A percentile compares a stretch with the other conserved stretches of the same genome.
Evolutionary conservation across 2,888 invertebrate species (phyloP).

Genomic region (Trichopoda pennipes): DNA sequence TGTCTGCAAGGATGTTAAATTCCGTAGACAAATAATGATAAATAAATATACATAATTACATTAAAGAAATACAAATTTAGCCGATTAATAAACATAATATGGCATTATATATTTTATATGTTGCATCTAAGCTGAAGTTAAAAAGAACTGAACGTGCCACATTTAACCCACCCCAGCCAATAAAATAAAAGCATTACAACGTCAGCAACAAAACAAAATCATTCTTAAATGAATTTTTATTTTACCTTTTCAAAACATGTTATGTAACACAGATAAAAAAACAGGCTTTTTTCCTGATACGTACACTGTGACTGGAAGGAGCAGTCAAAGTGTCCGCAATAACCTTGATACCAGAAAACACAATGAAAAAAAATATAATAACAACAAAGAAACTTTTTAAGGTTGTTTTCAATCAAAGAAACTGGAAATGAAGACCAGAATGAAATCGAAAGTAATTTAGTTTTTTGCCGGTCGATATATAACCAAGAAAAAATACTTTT

Average conservation of each 20-base stretch:
- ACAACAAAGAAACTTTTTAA: constrained; percentile 34
- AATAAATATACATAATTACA: no score
- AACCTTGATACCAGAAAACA: constrained; percentile 55
- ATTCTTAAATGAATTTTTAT: constrained; percentile 8
- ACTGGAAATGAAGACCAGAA: constrained; percentile 43
- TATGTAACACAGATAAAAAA: constrained; percentile 45
- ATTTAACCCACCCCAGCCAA: not conserved
- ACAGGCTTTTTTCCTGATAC: constrained; percentile 39
- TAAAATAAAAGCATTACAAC: not conserved
- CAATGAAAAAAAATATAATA: not conserved
- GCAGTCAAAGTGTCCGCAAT: constrained; percentile 26
- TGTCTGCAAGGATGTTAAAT: no score
- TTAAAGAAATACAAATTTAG: no score
- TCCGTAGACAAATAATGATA: no score
- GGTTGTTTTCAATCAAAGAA: constrained; percentile 22
- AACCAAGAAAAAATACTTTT: not conserved
- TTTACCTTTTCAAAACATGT: constrained; percentile 2
- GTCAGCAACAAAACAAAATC: not conserved
- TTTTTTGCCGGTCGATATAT: not conserved
- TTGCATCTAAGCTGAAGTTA: no score
- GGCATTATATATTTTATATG: no score
- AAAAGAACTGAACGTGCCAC: not conserved
- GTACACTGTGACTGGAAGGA: not conserved
- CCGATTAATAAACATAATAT: no score
- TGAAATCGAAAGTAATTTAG: constrained; percentile 55